These are phyloP conservation scores for Cyaniris semiargus DNA, from an alignment of 2,888 invertebrate species.

Conservation along the genomic window DNA sequence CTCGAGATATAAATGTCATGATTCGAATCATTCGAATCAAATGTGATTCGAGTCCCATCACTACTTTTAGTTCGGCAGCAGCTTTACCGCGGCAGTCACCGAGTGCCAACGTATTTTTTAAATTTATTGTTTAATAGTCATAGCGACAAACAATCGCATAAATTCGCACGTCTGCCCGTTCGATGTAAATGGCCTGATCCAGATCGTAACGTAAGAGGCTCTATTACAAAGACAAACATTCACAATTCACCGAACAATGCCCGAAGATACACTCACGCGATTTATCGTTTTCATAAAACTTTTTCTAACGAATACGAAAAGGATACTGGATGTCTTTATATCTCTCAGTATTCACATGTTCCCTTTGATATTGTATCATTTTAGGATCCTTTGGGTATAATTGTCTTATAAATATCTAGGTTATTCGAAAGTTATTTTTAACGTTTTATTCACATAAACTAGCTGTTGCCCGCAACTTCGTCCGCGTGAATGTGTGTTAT, in stretches of 20 bases:
- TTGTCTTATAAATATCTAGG: background rate
- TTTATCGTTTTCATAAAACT: conserved; percentile 31
- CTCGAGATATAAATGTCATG: no score
- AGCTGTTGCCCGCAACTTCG: no score
- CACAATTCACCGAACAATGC: conserved; percentile 31
- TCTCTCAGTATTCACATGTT: background rate
- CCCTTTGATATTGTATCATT: conserved; percentile 1
- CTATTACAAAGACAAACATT: conserved; percentile 34
- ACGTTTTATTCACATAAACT: background rate
- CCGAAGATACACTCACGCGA: conserved; percentile 20
- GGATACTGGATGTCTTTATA: conserved; percentile 13
- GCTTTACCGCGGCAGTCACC: no score
- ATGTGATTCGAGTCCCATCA: no score
- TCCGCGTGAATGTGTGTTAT: no score
- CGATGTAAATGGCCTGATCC: conserved; percentile 21
- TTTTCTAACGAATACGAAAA: background rate
- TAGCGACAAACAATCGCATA: background rate
- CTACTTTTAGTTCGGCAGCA: no score
- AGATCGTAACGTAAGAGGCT: conserved; percentile 31
- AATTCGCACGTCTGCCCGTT: conserved; percentile 23
- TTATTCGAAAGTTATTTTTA: background rate
- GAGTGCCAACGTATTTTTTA: no score
- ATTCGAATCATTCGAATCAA: no score
- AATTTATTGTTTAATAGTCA: no score
- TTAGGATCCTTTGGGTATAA: background rate